Evolutionary conservation across 2,888 invertebrate species (phyloP), one percentile per base, ranked within the genome.

Genomic region (Lithophane leautieri): DNA sequence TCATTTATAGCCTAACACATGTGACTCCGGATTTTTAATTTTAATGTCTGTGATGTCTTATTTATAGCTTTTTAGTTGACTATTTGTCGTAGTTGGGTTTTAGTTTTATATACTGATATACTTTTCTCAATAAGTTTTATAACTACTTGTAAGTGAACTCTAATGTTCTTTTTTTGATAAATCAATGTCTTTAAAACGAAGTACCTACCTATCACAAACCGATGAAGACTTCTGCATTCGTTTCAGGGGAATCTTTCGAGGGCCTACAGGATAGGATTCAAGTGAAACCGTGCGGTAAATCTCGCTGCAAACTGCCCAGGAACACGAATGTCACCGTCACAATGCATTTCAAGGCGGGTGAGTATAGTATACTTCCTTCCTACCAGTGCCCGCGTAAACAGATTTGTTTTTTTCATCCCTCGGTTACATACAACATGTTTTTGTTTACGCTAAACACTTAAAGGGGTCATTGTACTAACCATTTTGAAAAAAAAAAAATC

Each of bases 291-390:
- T 98, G 98, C 88, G 95, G 97, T 0, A 96, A 96, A 86, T 96
- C 95, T 14, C 97, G 97, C 16, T 98, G 98, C 90, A 95, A 95
- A 62, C 91, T 98, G 70, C 97, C 95, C 82, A 97, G 97, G 85
- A 97, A 97, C 78, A 97, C 97, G 0, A 94, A 94, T 68, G 93
- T 96, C 11, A 91, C 92, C 16, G 96, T 98, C 25, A 92, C 94
- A 73, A 94, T 98, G 81, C 97, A 96, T 89, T 97, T 98, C 76
- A 95, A 91, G 68, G 96, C 98, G 69, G 93, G 97, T 97, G 90
- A 92, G 94, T 90, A 69, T n/a, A 3, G 28, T 90, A 69, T 22
- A 16, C 54, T 22, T 44, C n/a, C 78, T 40, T 44, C n/a, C 78
- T 40, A 22, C 7, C 22, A 72, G 50, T 28, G 47, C 70, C 12